These are phyloP conservation scores for Nemapogon koenigi DNA, from an alignment of 2,888 invertebrate species.

Conservation along the genomic window DNA sequence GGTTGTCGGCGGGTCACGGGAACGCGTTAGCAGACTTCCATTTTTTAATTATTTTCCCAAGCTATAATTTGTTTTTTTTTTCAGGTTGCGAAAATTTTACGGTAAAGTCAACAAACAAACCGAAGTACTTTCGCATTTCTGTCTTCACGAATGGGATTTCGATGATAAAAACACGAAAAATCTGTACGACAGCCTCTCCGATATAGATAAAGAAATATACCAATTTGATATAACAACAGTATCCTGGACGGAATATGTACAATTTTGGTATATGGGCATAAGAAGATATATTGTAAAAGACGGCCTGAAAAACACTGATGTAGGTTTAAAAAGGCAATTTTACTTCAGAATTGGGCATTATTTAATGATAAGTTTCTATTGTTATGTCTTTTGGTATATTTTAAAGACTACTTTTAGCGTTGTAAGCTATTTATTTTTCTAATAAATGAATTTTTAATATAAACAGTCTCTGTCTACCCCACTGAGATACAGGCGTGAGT, in stretches of 20 bases:
- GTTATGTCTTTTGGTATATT: neutral
- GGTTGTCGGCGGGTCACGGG: too few relatives aligned
- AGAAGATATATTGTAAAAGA: conserved; percentile 16
- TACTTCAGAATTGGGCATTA: conserved; percentile 12
- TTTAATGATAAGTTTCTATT: conserved; percentile 9
- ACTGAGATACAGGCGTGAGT: too few relatives aligned
- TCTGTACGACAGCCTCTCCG: conserved; percentile 7
- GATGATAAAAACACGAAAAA: conserved; percentile 11
- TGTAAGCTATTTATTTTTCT: too few relatives aligned
- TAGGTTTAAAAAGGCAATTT: conserved; percentile 12
- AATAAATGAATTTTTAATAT: too few relatives aligned
- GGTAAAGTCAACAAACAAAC: conserved; percentile 12
- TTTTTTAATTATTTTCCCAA: too few relatives aligned
- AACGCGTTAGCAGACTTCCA: too few relatives aligned
- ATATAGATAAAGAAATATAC: conserved; percentile 12
- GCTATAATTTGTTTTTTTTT: conserved; percentile 2
- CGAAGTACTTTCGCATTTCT: conserved; percentile 11
- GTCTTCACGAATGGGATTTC: conserved; percentile 11
- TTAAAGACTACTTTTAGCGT: neutral
- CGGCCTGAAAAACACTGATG: conserved; percentile 11
- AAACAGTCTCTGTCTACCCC: too few relatives aligned
- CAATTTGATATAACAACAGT: conserved; percentile 13
- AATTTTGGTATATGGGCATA: conserved; percentile 13
- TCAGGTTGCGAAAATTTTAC: conserved; percentile 13
- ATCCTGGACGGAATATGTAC: conserved; percentile 9